Percentiles rank a stretch among this genome's conserved stretches.
These are phyloP conservation scores for Eupeodes corollae DNA, from an alignment of 1,140 invertebrate species.

Conservation along the genomic window DNA sequence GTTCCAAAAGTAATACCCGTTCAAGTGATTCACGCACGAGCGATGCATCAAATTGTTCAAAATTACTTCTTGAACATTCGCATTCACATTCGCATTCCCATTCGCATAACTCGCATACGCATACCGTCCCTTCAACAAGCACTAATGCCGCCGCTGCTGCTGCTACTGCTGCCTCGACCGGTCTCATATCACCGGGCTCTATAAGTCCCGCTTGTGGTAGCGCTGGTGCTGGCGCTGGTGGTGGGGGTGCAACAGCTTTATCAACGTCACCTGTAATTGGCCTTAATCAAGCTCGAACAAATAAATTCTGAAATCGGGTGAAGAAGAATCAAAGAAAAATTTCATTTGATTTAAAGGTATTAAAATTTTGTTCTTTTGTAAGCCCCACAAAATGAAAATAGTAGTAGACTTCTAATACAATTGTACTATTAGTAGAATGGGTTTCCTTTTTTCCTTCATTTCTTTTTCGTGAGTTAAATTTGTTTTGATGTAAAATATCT, in stretches of 20 bases:
- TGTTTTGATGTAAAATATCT: too few species aligned
- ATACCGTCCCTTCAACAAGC: constrained; percentile 16
- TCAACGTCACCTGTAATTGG: not conserved
- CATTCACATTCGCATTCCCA: not conserved
- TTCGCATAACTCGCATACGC: constrained; percentile 25
- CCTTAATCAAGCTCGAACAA: constrained; percentile 10
- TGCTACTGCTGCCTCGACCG: not conserved
- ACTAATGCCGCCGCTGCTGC: constrained; percentile 6
- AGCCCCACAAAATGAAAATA: too few species aligned
- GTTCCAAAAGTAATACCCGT: constrained; percentile 34
- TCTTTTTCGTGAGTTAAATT: too few species aligned
- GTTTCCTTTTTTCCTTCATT: too few species aligned
- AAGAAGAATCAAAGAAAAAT: too few species aligned
- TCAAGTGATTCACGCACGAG: constrained; percentile 35
- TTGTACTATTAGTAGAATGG: too few species aligned
- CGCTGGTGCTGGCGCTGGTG: too few species aligned
- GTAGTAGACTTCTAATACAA: too few species aligned
- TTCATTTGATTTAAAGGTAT: too few species aligned
- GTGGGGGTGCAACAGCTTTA: not conserved
- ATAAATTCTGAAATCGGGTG: constrained; percentile 14
- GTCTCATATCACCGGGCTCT: too few species aligned
- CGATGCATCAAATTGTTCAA: constrained; percentile 32
- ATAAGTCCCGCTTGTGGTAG: too few species aligned
- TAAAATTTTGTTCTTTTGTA: too few species aligned
- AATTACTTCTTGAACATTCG: constrained; percentile 32